Percentiles rank a stretch among this genome's conserved stretches.
phyloP scores from a whole-genome alignment of 2,113 vertebrate species.

The Pelusios castaneus region DNA sequence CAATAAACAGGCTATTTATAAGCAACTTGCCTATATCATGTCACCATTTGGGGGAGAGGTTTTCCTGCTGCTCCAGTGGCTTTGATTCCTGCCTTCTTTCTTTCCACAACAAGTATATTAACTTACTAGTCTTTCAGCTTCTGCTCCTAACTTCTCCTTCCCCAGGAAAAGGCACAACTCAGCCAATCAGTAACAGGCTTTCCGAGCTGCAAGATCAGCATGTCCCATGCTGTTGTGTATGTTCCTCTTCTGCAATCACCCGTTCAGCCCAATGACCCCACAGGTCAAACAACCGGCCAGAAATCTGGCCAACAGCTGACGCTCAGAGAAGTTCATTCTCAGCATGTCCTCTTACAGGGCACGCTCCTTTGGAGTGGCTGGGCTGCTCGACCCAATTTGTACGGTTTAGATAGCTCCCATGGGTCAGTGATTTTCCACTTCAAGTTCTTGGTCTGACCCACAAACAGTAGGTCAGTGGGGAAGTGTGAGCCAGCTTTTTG shows the following conservation, averaged over 20 bases:
- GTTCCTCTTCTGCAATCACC: conserved; percentile 49
- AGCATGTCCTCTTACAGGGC: conserved; percentile 51
- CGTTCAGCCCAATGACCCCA: conserved; percentile 33
- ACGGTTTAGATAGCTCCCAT: conserved; percentile 65
- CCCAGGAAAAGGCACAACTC: background rate
- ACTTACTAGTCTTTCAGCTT: background rate
- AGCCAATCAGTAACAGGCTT: conserved; percentile 10
- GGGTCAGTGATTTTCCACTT: conserved; percentile 68
- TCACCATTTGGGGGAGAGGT: background rate
- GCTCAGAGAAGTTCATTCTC: conserved; percentile 7
- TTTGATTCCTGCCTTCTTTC: background rate
- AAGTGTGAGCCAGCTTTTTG: conserved; percentile 68
- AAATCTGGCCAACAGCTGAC: conserved; percentile 68
- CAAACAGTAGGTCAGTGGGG: conserved; percentile 57
- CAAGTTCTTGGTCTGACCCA: conserved; percentile 69
- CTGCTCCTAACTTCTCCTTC: conserved; percentile 24
- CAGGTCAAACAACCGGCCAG: conserved; percentile 58
- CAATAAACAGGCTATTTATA: background rate
- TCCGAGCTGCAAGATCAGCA: conserved; percentile 12
- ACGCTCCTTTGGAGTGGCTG: conserved; percentile 58
- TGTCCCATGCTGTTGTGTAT: conserved; percentile 30
- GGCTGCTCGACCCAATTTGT: conserved; percentile 67
- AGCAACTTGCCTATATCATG: background rate
- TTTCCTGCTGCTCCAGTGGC: background rate
- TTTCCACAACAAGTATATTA: background rate